phyloP scores from a whole-genome alignment of 2,888 invertebrate species.

The Nasonia oneida region DNA sequence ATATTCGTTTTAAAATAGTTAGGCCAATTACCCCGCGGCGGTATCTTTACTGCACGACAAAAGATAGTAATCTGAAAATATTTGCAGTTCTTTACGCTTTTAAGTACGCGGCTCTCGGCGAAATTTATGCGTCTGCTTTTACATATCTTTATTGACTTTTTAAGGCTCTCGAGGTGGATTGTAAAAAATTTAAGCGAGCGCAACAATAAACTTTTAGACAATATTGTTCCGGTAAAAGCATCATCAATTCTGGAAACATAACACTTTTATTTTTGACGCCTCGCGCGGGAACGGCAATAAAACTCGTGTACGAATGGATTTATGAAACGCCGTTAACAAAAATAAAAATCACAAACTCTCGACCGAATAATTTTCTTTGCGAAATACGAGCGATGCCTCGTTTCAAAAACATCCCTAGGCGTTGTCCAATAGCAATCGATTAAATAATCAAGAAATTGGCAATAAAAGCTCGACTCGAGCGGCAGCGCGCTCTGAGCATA shows the following conservation, averaged over 20 bases:
- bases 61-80: constrained; percentile 44
- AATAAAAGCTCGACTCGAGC: not conserved
- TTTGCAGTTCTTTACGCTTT: constrained; percentile 36
- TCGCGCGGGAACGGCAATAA: not conserved
- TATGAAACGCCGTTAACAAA: constrained; percentile 4
- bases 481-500: not conserved
- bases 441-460: constrained; percentile 42
- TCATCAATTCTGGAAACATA: constrained; percentile 5
- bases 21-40: constrained; percentile 33
- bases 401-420: not conserved
- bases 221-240: constrained; percentile 16
- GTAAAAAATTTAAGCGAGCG: not conserved
- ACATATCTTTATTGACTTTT: constrained; percentile 53
- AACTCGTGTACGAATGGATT: not conserved
- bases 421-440: constrained; percentile 38
- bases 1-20: constrained; percentile 45
- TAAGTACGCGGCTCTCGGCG: constrained; percentile 1
- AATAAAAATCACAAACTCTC: not conserved
- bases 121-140: constrained; percentile 54
- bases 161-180: constrained; percentile 15
- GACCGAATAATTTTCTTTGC: not conserved
- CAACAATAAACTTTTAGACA: constrained; percentile 33
- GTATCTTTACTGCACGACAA: constrained; percentile 47
- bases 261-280: not conserved
- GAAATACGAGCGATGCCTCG: not conserved